phyloP scores from a whole-genome alignment of 1,140 invertebrate species.

The Philopotamus ludificatus region DNA sequence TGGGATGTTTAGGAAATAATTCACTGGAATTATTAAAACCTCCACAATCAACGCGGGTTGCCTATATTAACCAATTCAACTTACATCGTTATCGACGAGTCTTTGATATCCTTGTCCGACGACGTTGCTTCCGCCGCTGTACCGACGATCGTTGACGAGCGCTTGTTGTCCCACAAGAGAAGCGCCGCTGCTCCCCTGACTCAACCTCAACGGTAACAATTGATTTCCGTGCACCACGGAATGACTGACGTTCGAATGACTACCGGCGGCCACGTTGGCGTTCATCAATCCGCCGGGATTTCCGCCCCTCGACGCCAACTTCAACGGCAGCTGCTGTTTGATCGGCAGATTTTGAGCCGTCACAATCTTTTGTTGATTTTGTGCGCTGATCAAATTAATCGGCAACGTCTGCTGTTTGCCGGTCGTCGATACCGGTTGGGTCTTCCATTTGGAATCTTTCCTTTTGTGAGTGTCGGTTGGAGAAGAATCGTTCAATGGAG shows the following conservation, averaged over 20 bases:
- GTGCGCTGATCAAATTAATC: conserved; percentile 75
- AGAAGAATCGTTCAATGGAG: conserved; percentile 42
- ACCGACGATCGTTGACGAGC: conserved; percentile 51
- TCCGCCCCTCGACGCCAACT: conserved; percentile 54
- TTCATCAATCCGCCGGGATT: neutral
- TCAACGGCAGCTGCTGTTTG: conserved; percentile 83
- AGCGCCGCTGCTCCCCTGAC: conserved; percentile 18
- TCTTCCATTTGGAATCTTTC: conserved; percentile 60
- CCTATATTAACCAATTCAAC: no score
- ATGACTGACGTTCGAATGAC: conserved; percentile 31
- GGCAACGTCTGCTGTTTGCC: conserved; percentile 56
- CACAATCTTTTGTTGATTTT: conserved; percentile 77
- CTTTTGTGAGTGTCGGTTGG: conserved; percentile 52
- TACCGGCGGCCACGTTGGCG: neutral
- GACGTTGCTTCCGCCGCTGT: conserved; percentile 44
- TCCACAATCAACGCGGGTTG: no score
- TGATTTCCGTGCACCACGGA: conserved; percentile 34
- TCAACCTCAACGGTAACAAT: conserved; percentile 34
- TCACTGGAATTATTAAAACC: no score
- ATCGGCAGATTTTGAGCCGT: conserved; percentile 57
- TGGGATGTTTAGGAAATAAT: no score
- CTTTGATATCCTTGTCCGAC: conserved; percentile 35
- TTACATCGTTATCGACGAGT: conserved; percentile 40
- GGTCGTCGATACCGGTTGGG: conserved; percentile 45
- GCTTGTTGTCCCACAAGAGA: conserved; percentile 31